phyloP scores from a whole-genome alignment of 92 coral and sea anemone genomes.

The Siderastrea siderea region DNA sequence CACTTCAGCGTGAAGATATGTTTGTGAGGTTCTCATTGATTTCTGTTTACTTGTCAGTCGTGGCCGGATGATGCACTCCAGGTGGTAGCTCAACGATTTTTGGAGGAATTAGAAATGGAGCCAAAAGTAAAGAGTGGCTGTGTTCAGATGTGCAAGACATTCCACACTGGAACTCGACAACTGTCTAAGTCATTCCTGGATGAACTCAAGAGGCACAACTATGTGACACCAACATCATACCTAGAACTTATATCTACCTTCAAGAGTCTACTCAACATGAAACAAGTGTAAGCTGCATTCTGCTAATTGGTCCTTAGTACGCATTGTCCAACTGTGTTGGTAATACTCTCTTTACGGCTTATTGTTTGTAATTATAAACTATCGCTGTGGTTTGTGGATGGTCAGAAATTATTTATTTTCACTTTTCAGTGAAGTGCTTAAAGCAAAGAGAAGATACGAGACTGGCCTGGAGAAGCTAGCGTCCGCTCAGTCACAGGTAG shows the following conservation, averaged over 20 bases:
- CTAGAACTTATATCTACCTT: conserved; percentile 97
- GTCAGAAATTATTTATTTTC: not conserved
- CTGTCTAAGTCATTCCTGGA: conserved; percentile 84
- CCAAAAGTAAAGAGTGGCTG: conserved; percentile 85
- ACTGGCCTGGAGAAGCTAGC: conserved; percentile 94
- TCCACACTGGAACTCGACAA: conserved; percentile 95
- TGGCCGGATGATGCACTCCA: conserved; percentile 99
- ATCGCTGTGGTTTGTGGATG: not conserved
- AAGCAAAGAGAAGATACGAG: conserved; percentile 97
- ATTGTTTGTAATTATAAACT: not conserved
- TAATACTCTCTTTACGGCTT: not conserved
- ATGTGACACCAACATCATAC: conserved; percentile 99
- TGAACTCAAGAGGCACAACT: conserved; percentile 96
- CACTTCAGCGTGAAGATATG: not conserved
- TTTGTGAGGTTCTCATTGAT: not conserved
- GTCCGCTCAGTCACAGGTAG: conserved; percentile 99
- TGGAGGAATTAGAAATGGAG: conserved; percentile 93
- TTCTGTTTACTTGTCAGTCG: conserved; percentile 64
- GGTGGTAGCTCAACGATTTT: conserved; percentile 97
- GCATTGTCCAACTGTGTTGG: not conserved
- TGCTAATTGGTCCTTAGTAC: no score
- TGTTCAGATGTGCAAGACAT: conserved; percentile 94
- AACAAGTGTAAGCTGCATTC: conserved; percentile 87
- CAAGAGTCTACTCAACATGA: conserved; percentile 92
- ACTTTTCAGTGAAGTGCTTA: conserved; percentile 85